Evolutionary conservation across 2,797 vertebrate species (phyloP).

Genomic region (Cossypha dichroa): DNA sequence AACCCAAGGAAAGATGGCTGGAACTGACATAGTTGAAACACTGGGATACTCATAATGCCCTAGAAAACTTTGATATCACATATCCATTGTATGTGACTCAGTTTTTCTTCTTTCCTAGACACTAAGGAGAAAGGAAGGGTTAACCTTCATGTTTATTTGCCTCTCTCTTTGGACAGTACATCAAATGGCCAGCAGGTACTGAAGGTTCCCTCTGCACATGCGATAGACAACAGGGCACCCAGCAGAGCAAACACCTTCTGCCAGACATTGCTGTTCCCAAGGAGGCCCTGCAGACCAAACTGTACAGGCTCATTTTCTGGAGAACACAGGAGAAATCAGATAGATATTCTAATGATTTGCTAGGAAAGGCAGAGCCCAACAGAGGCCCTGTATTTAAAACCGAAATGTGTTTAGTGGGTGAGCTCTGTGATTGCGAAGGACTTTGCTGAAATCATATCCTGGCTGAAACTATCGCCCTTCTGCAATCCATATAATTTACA

Average conservation of each 20-base stretch:
- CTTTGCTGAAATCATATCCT: neutral
- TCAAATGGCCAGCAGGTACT: neutral
- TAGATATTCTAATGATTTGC: neutral
- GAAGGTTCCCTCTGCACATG: neutral
- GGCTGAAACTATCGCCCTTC: neutral
- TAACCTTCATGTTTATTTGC: neutral
- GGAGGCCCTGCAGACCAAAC: neutral
- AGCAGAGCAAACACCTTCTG: neutral
- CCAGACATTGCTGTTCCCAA: neutral
- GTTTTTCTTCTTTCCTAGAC: neutral
- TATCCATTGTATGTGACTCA: neutral
- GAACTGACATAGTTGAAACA: neutral
- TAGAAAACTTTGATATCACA: neutral
- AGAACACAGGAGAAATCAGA: neutral
- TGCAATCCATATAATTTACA: neutral
- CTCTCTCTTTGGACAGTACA: neutral
- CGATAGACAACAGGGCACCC: neutral
- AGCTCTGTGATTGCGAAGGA: neutral
- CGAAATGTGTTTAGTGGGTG: neutral
- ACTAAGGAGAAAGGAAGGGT: neutral
- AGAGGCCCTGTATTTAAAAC: neutral
- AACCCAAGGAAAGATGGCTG: neutral
- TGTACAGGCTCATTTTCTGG: neutral
- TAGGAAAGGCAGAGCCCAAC: neutral
- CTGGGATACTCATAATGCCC: neutral